These are phyloP conservation scores for Glaucopsyche alexis DNA, from an alignment of 2,888 invertebrate genomes.

Conservation along the genomic window DNA sequence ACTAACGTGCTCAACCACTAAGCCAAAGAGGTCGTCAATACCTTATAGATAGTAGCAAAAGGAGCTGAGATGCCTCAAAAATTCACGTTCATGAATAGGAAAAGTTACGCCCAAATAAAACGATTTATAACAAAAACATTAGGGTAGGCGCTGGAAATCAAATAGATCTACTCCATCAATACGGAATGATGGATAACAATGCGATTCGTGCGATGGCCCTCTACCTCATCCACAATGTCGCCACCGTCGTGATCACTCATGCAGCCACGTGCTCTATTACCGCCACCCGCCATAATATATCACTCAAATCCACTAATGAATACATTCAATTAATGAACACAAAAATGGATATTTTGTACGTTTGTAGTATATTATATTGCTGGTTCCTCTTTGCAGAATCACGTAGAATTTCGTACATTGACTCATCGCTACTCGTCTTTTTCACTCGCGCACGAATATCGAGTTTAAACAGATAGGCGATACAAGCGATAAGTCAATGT, in stretches of 20 bases:
- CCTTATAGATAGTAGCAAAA: not conserved
- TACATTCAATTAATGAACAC: too few relatives aligned
- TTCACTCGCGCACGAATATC: too few relatives aligned
- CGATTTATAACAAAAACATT: conserved; percentile 15
- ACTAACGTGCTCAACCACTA: too few relatives aligned
- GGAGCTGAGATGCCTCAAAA: not conserved
- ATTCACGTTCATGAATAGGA: not conserved
- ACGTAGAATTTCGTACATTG: too few relatives aligned
- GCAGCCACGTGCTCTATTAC: conserved; percentile 37
- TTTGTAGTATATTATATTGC: not conserved
- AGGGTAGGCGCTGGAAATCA: not conserved
- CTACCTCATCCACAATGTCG: conserved; percentile 60
- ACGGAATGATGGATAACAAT: conserved; percentile 73
- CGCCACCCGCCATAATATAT: conserved; percentile 7
- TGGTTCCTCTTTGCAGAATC: too few relatives aligned
- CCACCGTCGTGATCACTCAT: conserved; percentile 57
- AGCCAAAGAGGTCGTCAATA: too few relatives aligned
- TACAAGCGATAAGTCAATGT: too few relatives aligned
- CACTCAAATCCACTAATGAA: not conserved
- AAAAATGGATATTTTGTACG: not conserved
- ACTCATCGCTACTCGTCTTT: too few relatives aligned
- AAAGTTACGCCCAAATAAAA: not conserved
- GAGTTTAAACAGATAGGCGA: too few relatives aligned
- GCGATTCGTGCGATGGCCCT: conserved; percentile 51
- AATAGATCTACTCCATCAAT: conserved; percentile 58